Evolutionary conservation across 2,888 invertebrate species (phyloP).

Genomic region (Orthosia incerta): DNA sequence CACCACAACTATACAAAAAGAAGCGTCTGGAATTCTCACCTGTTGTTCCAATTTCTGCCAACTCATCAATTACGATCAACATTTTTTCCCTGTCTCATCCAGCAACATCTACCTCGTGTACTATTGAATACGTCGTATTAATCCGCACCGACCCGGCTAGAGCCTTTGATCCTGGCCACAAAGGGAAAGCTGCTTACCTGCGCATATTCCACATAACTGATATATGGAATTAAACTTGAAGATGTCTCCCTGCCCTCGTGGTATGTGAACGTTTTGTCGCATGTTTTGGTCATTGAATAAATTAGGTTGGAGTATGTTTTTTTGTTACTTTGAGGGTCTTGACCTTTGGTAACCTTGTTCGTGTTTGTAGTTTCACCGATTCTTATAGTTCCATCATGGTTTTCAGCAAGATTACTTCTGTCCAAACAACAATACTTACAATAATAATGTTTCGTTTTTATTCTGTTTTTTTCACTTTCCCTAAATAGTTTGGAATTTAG

Average conservation of each 20-base stretch:
- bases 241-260: conserved; percentile 39
- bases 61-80: neutral
- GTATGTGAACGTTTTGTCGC: conserved; percentile 35
- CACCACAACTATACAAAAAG: neutral
- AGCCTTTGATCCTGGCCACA: conserved; percentile 71
- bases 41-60: neutral
- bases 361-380: no score
- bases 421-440: neutral
- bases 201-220: conserved; percentile 66
- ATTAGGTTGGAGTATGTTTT: conserved; percentile 5
- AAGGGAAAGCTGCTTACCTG: conserved; percentile 64
- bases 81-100: conserved; percentile 35
- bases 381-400: neutral
- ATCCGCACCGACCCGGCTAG: conserved; percentile 58
- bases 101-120: conserved; percentile 36
- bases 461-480: no score
- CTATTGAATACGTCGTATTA: conserved; percentile 66
- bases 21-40: neutral
- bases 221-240: conserved; percentile 63
- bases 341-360: conserved; percentile 8
- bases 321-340: neutral
- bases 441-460: neutral
- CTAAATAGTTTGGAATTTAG: no score
- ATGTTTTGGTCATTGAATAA: conserved; percentile 25
- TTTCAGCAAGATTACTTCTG: neutral